Evolutionary conservation across 2,888 invertebrate species (phyloP), one percentile per base, ranked within the genome.

Genomic region (Scaptomyza parva): DNA sequence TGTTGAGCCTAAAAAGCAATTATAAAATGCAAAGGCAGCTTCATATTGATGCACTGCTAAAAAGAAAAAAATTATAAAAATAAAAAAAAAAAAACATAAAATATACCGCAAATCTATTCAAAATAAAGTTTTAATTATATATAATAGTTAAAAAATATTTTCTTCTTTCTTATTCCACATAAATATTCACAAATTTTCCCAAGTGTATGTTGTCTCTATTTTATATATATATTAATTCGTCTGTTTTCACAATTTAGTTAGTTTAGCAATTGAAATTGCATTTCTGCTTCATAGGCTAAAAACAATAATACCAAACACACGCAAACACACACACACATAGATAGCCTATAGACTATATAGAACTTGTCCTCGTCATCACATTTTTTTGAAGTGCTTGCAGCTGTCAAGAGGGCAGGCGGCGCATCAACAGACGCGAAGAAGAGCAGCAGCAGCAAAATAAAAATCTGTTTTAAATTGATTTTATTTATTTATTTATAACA

Each of bases 401-500:
- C 54, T 60, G 57, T 50, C 50, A 41, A 30, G 41, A 30, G 33
- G 30, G 30, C 28, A n/a, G n/a, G n/a, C n/a, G n/a, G n/a, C n/a
- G n/a, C n/a, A 22, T 24, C n/a, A 39, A 22, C 37, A 70, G 30
- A 28, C 48, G 40, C 45, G 48, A 51, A 52, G 40, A 30, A 47
- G 33, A 67, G n/a, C 17, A 44, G 26, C 39, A 30, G 3, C 26
- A 18, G 28, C 39, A 39, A 43, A 48, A 12, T n/a, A 43, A 22
- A 50, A 74, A 59, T 59, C 61, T 53, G 47, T 66, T 73, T 76
- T 41, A 70, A 85, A 83, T 87, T 81, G 82, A 87, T 83, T 83
- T 81, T 81, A 81, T 85, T 87, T 81, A 81, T 85, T 87, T 87
- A 82, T 87, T 73, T 82, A 73, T 73, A 65, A 82, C 66, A 70